Percentiles rank a stretch among this genome's conserved stretches.
Conservation (phyloP, 2,888 invertebrate species). For the Galerucella nymphaeae region DNA sequence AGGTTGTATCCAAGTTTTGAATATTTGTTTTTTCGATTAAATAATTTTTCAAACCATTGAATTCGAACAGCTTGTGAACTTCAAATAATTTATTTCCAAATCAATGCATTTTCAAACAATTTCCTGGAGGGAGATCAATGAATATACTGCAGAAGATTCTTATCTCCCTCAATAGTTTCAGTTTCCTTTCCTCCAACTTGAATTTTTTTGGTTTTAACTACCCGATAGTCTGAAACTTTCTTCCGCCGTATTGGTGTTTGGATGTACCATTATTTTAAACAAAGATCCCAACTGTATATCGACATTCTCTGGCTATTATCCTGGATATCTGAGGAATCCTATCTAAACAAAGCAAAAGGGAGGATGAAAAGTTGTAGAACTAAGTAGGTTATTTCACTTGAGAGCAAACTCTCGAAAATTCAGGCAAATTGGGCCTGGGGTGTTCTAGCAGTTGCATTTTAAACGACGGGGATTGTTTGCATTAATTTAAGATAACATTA, state of each 20-base stretch:
- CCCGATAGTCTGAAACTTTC: background rate
- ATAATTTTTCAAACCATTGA: too few species aligned
- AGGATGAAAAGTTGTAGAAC: constrained; percentile 31
- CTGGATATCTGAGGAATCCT: constrained; percentile 28
- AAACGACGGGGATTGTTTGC: constrained; percentile 31
- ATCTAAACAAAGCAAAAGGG: constrained; percentile 29
- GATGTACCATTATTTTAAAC: constrained; percentile 6
- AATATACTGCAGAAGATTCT: too few species aligned
- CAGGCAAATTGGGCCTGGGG: constrained; percentile 33
- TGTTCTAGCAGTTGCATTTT: constrained; percentile 30
- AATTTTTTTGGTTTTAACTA: background rate
- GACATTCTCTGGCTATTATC: constrained; percentile 28
- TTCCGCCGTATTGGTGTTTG: background rate
- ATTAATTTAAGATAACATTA: constrained; percentile 34
- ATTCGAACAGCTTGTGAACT: too few species aligned
- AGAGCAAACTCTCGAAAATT: constrained; percentile 22
- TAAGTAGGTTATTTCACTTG: constrained; percentile 35
- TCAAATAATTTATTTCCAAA: too few species aligned
- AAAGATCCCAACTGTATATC: constrained; percentile 18
- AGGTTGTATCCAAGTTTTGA: too few species aligned
- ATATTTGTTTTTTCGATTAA: too few species aligned
- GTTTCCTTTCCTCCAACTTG: background rate
- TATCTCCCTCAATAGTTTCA: too few species aligned
- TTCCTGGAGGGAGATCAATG: too few species aligned
- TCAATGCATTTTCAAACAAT: too few species aligned